Conservation (phyloP, 2,797 vertebrate species). For the Danio aesculapii region DNA sequence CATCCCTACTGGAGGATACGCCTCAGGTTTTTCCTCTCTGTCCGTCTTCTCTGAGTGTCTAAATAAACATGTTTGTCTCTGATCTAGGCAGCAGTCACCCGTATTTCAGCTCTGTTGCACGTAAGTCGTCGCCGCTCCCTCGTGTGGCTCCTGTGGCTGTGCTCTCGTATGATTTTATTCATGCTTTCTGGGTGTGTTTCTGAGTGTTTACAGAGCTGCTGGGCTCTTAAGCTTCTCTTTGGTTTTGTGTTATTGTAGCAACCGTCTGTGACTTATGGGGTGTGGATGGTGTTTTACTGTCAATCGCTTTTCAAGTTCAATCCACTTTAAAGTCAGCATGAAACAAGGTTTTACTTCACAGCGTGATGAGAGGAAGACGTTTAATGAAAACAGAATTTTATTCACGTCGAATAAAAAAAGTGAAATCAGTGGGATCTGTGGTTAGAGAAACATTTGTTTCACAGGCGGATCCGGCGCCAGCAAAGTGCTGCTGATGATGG, state of each 20-base stretch:
- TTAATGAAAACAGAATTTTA: neutral
- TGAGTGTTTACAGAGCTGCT: neutral
- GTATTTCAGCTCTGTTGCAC: conserved; percentile 84
- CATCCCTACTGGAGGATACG: neutral
- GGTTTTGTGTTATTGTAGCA: neutral
- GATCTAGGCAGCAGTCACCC: conserved; percentile 86
- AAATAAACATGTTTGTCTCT: conserved; percentile 67
- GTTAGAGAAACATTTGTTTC: too few species aligned
- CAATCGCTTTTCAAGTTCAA: neutral
- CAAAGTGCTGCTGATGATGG: too few species aligned
- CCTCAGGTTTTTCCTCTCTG: neutral
- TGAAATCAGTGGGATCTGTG: neutral
- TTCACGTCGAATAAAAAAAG: neutral
- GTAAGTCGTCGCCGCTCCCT: conserved; percentile 79
- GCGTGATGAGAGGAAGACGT: neutral
- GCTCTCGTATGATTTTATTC: neutral
- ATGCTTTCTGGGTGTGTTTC: neutral
- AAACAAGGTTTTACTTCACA: neutral
- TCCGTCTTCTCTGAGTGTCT: conserved; percentile 65
- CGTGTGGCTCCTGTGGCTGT: conserved; percentile 1
- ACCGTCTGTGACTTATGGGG: neutral
- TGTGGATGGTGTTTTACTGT: neutral
- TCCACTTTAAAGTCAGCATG: neutral
- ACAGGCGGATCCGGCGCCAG: too few species aligned
- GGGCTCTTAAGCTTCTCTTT: neutral